phyloP scores from a whole-genome alignment of 2,113 vertebrate genomes.

The Psittacus erithacus region DNA sequence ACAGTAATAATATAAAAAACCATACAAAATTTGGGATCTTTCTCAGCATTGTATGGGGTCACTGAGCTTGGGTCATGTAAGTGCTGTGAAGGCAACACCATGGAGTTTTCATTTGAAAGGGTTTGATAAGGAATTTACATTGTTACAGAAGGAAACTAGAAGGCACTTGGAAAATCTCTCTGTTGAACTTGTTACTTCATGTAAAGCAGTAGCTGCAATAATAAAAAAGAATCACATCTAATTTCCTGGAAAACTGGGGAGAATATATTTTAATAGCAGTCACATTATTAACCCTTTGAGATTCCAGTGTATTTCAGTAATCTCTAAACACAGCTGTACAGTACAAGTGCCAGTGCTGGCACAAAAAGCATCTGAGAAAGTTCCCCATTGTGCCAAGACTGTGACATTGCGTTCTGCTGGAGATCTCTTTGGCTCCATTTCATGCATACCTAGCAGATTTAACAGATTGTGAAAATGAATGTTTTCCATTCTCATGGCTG shows the following conservation, averaged over 20 bases:
- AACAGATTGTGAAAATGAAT: conserved; percentile 77
- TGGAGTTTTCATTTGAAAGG: conserved; percentile 29
- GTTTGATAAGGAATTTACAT: conserved; percentile 4
- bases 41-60: conserved; percentile 26
- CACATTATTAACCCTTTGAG: conserved; percentile 23
- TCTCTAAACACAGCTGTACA: conserved; percentile 38
- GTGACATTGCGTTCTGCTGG: conserved; percentile 73
- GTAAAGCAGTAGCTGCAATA: not conserved
- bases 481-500: conserved; percentile 74
- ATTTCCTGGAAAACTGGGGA: conserved; percentile 20
- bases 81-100: not conserved
- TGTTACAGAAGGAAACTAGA: not conserved
- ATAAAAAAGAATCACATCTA: not conserved
- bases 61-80: not conserved
- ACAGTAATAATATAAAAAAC: not conserved
- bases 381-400: conserved; percentile 58
- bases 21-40: conserved; percentile 7
- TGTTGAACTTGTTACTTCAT: not conserved
- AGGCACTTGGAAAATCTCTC: not conserved
- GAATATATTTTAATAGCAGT: conserved; percentile 5
- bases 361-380: conserved; percentile 20
- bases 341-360: conserved; percentile 46
- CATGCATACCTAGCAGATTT: conserved; percentile 76
- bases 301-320: not conserved
- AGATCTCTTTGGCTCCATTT: conserved; percentile 73